These are phyloP conservation scores for Esperia sulphurella DNA, from an alignment of 2,888 invertebrate species.

Conservation along the genomic window DNA sequence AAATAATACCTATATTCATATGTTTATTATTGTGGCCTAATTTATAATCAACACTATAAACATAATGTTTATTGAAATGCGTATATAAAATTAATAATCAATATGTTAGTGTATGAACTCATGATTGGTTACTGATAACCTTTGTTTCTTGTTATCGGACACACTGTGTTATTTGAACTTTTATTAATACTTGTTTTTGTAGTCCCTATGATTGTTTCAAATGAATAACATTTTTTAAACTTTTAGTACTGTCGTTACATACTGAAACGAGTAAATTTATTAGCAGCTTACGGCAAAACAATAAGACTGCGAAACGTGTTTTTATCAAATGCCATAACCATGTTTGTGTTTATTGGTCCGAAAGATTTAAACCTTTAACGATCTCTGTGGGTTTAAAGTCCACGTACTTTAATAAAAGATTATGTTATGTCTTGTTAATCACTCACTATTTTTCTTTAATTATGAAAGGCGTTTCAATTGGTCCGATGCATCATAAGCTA, in stretches of 20 bases:
- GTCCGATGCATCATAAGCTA: not conserved
- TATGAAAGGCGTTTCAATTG: not conserved
- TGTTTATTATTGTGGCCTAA: too few relatives aligned
- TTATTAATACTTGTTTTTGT: too few relatives aligned
- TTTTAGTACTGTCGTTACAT: too few relatives aligned
- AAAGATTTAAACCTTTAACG: conserved; percentile 21
- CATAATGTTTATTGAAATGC: too few relatives aligned
- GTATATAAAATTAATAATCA: not conserved
- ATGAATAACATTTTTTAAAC: too few relatives aligned
- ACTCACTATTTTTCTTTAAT: not conserved
- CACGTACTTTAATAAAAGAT: not conserved
- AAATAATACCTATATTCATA: not conserved
- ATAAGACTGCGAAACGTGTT: conserved; percentile 15
- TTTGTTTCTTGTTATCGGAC: too few relatives aligned
- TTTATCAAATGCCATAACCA: conserved; percentile 31
- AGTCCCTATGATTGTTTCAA: too few relatives aligned
- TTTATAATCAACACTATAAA: too few relatives aligned
- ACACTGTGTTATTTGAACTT: too few relatives aligned
- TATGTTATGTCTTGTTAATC: not conserved
- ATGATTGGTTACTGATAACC: too few relatives aligned
- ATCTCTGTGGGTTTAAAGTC: conserved; percentile 6
- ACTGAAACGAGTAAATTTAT: too few relatives aligned
- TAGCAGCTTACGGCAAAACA: not conserved
- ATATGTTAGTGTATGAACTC: too few relatives aligned
- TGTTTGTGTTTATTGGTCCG: conserved; percentile 23